Base-by-base conservation (phyloP, 1,140 invertebrate species). In the Drosophila eugracilis region DNA sequence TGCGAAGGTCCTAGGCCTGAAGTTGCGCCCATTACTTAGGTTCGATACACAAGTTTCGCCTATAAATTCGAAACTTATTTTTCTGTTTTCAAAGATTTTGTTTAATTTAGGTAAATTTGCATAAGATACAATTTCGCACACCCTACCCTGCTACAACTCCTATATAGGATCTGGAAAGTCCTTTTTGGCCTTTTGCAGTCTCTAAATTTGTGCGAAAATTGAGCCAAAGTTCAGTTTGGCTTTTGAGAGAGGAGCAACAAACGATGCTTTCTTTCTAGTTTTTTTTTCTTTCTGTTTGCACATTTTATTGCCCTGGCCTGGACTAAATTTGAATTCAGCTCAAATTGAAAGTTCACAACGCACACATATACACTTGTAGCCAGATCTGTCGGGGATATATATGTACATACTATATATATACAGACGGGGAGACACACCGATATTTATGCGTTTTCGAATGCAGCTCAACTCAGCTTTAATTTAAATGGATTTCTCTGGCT, bases 401-500 rank as follows among this genome's bases (percentile, higher is more conserved):
- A 77, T 30, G 19, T 17, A 57, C 26, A 67, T 19, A 63, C 44
- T 32, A 50, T 19, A 24, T 9, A 24, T 10, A 48, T 24, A 24
- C 37, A 39, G 15, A 26, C 28, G 15, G 47, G 32, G 28, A 28
- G 39, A 63, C 67, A 55, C 55, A 72, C 59, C 59, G 62, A 81
- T 86, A 81, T 86, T 86, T 86, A 86, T 86, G 83, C 83, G 53
- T 88, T 86, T 86, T 88, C 83, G 81, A 86, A 86, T 88, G 78
- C 81, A 86, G 81, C 81, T 88, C 81, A 86, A 85, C 81, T 88
- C 81, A 88, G 81, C 81, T 86, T 86, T 86, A 86, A 86, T 86
- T 86, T 86, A 86, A 86, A 86, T 86, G 81, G 81, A 86, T 86
- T 86, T 83, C 83, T 66, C 42, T 15, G 42, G 6, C 42, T 39